Evolutionary conservation across 2,113 vertebrate species (phyloP).

Genomic region (Pseudopodoces humilis): DNA sequence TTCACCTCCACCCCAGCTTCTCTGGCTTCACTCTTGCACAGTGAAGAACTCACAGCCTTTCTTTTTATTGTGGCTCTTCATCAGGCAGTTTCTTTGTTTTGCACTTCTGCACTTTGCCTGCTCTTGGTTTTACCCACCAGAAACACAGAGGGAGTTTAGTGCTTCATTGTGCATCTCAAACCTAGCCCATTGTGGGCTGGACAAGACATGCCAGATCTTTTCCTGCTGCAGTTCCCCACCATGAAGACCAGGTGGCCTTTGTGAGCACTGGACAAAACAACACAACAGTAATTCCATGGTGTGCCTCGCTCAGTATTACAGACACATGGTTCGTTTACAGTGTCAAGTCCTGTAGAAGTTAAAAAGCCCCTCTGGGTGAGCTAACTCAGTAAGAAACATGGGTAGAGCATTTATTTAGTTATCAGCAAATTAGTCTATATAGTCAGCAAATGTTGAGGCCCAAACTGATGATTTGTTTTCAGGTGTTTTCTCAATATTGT

Average conservation of each 20-base stretch:
- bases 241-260: background rate
- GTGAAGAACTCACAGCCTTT: background rate
- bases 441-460: constrained; percentile 77
- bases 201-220: background rate
- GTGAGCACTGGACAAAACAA: background rate
- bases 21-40: background rate
- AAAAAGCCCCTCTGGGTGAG: background rate
- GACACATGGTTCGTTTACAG: background rate
- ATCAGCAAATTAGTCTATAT: constrained; percentile 85
- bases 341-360: constrained; percentile 62
- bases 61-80: background rate
- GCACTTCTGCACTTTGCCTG: background rate
- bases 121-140: background rate
- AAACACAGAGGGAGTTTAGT: background rate
- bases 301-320: background rate
- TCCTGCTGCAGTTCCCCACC: background rate
- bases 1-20: background rate
- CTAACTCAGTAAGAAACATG: constrained; percentile 31
- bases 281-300: background rate
- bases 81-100: background rate
- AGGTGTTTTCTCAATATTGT: constrained; percentile 81
- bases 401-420: constrained; percentile 84
- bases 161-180: background rate
- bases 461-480: constrained; percentile 84
- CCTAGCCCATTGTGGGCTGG: background rate